A percentile compares a stretch with the other conserved stretches of the same genome.
Conservation (phyloP, 2,113 vertebrate species). For the Tonatia bakeri region DNA sequence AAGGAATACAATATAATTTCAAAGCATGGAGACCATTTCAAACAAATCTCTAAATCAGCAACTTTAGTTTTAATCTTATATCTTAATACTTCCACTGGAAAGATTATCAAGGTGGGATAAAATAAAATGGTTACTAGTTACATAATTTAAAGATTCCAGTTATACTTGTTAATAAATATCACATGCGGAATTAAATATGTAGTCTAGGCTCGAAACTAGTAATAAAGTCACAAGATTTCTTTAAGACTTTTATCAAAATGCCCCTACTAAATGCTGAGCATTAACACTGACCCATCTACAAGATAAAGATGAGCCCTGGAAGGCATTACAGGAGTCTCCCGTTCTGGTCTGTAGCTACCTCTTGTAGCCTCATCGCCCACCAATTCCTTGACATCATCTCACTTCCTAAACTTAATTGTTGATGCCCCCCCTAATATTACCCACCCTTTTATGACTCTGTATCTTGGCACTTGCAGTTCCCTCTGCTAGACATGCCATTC, state of each 20-base stretch:
- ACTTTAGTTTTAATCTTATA: neutral
- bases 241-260: slow-evolving; percentile 24
- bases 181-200: neutral
- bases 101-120: neutral
- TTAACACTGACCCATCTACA: neutral
- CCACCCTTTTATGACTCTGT: neutral
- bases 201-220: slow-evolving; percentile 9
- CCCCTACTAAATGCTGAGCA: neutral
- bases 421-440: neutral
- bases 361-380: neutral
- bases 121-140: neutral
- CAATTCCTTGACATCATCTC: neutral
- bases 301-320: neutral
- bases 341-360: neutral
- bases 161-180: neutral
- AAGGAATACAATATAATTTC: slow-evolving; percentile 26
- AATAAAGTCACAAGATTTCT: slow-evolving; percentile 22
- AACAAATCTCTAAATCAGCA: neutral
- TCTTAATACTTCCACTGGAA: neutral
- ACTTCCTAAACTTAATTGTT: neutral
- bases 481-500: neutral
- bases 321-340: neutral
- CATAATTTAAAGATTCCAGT: slow-evolving; percentile 29
- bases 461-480: neutral
- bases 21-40: slow-evolving; percentile 32